Conservation (phyloP, 2,113 vertebrate species). For the Gasterosteus nipponicus region DNA sequence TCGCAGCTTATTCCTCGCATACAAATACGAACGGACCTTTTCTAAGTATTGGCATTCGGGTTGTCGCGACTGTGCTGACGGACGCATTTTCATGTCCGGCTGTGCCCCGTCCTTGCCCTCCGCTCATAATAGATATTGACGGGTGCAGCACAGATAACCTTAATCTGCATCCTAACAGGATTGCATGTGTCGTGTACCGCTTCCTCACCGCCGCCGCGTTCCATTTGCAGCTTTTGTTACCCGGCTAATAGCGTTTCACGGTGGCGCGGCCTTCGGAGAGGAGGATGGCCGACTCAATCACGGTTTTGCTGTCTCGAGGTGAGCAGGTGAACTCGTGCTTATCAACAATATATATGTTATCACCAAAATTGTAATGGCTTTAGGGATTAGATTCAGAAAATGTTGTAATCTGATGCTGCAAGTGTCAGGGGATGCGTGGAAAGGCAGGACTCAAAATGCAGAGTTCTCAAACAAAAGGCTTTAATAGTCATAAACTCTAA, state of each 20-base stretch:
- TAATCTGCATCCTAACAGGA: conserved; percentile 66
- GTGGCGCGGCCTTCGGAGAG: conserved; percentile 31
- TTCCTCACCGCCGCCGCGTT: conserved; percentile 38
- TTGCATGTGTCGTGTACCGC: conserved; percentile 45
- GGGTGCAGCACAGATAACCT: conserved; percentile 54
- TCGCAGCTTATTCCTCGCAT: conserved; percentile 32
- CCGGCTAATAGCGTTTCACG: conserved; percentile 52
- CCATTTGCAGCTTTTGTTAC: conserved; percentile 51
- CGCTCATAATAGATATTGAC: conserved; percentile 59
- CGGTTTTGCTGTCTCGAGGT: conserved; percentile 13
- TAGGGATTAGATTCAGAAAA: neutral
- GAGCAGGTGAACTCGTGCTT: conserved; percentile 31
- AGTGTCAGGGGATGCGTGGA: no score
- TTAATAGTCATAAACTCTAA: no score
- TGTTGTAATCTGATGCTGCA: neutral
- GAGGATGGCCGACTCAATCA: conserved; percentile 1
- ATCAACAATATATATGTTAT: neutral
- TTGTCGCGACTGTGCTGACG: conserved; percentile 51
- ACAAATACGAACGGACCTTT: conserved; percentile 13
- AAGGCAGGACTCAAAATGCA: no score
- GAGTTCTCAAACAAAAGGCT: no score
- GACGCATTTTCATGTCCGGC: conserved; percentile 50
- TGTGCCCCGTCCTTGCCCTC: conserved; percentile 55
- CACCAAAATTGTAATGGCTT: neutral
- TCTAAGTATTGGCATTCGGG: conserved; percentile 24